phyloP scores from a whole-genome alignment of 1,140 invertebrate species.

The Phortica variegata region DNA sequence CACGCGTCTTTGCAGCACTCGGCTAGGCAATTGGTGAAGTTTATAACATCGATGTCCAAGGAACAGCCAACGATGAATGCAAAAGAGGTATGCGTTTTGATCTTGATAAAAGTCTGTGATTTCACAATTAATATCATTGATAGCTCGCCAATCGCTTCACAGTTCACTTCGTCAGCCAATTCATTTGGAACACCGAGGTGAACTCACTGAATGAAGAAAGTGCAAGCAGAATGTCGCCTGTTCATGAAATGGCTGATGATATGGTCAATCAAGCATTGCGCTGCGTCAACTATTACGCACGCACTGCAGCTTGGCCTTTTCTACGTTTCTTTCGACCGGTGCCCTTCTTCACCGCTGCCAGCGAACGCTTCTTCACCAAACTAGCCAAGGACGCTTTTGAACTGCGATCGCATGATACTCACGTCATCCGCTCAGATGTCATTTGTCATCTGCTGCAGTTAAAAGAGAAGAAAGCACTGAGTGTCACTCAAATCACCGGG shows the following conservation, averaged over 20 bases:
- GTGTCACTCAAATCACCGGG: conserved; percentile 15
- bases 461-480: conserved; percentile 14
- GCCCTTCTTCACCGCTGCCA: conserved; percentile 8
- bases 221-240: neutral
- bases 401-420: neutral
- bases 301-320: conserved; percentile 13
- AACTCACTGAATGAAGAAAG: conserved; percentile 1
- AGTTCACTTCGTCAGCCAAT: conserved; percentile 4
- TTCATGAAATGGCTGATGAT: conserved; percentile 7
- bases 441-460: conserved; percentile 14
- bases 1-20: too few relatives aligned
- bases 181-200: conserved; percentile 15
- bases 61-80: neutral
- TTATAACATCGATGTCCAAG: too few relatives aligned
- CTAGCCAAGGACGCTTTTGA: conserved; percentile 1
- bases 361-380: conserved; percentile 10
- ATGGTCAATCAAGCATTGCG: conserved; percentile 7
- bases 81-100: conserved; percentile 16
- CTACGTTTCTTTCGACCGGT: conserved; percentile 7
- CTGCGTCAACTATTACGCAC: conserved; percentile 13
- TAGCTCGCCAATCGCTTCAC: conserved; percentile 16
- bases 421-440: conserved; percentile 1
- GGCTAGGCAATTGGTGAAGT: too few relatives aligned
- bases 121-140: too few relatives aligned
- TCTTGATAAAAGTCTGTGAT: too few relatives aligned